These are phyloP conservation scores for Neofelis nebulosa DNA, from an alignment of 2,113 vertebrate genomes.

Conservation along the genomic window DNA sequence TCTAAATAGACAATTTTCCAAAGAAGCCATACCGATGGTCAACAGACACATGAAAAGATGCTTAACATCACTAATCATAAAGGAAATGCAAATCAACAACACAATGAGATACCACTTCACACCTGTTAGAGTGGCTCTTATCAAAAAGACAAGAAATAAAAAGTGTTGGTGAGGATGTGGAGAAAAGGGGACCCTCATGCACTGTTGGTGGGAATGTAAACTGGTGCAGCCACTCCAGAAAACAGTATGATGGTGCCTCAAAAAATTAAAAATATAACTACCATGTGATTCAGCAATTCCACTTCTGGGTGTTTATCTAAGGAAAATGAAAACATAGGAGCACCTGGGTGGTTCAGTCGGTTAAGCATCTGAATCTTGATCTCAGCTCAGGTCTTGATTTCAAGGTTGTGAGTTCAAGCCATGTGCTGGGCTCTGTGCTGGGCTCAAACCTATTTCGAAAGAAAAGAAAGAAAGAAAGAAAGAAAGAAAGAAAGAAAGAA, in stretches of 20 bases:
- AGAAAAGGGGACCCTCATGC: background rate
- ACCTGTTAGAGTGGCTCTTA: background rate
- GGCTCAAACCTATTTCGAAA: too few species aligned
- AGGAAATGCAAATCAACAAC: background rate
- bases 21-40: background rate
- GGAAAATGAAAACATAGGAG: background rate
- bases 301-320: background rate
- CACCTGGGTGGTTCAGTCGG: too few species aligned
- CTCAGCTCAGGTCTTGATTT: too few species aligned
- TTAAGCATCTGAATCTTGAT: too few species aligned
- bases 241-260: background rate
- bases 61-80: background rate
- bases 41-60: background rate
- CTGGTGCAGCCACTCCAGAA: background rate
- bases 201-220: background rate
- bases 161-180: background rate
- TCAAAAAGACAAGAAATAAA: background rate
- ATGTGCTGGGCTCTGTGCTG: too few species aligned
- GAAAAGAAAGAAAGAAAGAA: too few species aligned
- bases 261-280: background rate
- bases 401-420: too few species aligned
- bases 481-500: too few species aligned
- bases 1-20: background rate
- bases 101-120: background rate
- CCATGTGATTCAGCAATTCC: background rate